phyloP scores from a whole-genome alignment of 2,888 invertebrate species.

The Nephrotoma flavescens region DNA sequence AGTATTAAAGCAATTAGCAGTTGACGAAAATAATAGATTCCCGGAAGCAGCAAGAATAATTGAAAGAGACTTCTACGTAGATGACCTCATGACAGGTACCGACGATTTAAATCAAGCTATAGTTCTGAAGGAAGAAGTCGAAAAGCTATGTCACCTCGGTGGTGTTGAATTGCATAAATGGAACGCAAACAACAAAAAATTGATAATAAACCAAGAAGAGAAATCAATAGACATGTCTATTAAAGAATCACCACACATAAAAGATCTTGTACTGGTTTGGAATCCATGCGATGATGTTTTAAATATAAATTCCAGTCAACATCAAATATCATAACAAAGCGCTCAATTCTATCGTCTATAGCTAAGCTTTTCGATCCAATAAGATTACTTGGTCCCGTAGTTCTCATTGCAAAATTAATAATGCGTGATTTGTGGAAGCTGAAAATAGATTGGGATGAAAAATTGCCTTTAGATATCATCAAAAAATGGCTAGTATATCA shows the following conservation, averaged over 20 bases:
- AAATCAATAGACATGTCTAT: too few relatives aligned
- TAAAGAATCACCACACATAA: too few relatives aligned
- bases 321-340: background rate
- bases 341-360: background rate
- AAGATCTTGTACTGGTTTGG: background rate
- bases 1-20: conserved; percentile 12
- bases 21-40: background rate
- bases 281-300: background rate
- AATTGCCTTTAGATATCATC: background rate
- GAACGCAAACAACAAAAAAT: background rate
- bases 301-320: background rate
- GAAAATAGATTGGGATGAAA: background rate
- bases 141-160: background rate
- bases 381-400: background rate
- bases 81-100: too few relatives aligned
- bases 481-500: background rate
- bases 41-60: background rate
- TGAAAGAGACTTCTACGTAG: too few relatives aligned
- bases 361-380: background rate
- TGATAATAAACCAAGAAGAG: too few relatives aligned
- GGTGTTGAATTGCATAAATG: background rate
- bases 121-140: background rate
- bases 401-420: background rate
- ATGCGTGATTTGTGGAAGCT: background rate
- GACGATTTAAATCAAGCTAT: background rate